Percentiles rank a stretch among this genome's conserved stretches.
Evolutionary conservation across 2,888 invertebrate genomes (phyloP).

Genomic region (Parnassius glacialis): DNA sequence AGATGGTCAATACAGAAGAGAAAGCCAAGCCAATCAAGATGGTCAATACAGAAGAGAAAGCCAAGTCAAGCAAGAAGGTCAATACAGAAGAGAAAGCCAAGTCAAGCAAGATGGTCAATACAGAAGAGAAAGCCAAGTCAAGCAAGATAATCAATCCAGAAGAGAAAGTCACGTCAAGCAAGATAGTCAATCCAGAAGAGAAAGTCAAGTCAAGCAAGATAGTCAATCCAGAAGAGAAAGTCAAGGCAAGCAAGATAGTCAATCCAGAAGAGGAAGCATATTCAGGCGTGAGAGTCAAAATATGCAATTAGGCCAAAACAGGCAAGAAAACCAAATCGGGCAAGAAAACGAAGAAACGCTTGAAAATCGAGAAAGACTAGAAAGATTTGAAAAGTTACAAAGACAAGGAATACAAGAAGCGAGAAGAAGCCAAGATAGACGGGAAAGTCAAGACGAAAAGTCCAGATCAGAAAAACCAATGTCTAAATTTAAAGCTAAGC

Average conservation of each 20-base stretch:
- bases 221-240: constrained; percentile 1
- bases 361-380: not conserved
- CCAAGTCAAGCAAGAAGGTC: not conserved
- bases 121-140: not conserved
- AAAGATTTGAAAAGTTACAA: not conserved
- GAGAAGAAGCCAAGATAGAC: not conserved
- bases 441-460: not conserved
- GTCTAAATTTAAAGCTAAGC: constrained; percentile 4
- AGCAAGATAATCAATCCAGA: not conserved
- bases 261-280: not conserved
- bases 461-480: not conserved
- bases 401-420: not conserved
- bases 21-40: no score
- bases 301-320: not conserved
- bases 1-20: no score
- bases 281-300: not conserved
- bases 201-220: not conserved
- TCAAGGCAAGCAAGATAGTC: not conserved
- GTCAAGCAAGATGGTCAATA: not conserved
- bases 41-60: not conserved
- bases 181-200: not conserved
- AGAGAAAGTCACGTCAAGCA: not conserved
- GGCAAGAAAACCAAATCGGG: not conserved
- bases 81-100: not conserved
- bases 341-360: not conserved